Base-by-base conservation (phyloP, 2,113 vertebrate genomes). In the Vicugna pacos region DNA sequence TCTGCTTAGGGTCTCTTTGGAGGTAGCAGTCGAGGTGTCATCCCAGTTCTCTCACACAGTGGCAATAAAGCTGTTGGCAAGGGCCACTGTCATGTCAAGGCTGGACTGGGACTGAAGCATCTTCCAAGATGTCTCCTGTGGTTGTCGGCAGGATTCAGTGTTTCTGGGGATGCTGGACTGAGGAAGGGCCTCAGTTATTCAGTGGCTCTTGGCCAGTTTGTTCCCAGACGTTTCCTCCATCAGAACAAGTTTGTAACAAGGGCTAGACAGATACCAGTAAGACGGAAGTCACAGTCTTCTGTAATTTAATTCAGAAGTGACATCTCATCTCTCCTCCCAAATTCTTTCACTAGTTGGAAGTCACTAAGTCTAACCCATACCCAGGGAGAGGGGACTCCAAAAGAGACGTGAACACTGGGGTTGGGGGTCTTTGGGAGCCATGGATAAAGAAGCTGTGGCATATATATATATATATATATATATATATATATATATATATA, bases 371-470 rank as follows among this genome's bases (percentile, higher is more conserved):
- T 32, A 13, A 5, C 6, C 22, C 1, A 3, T 19, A 42, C 16
- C 14, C 9, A 7, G 6, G 13, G 70, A 1, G 4, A 67, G 7
- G 11, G 35, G 32, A 46, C 48, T 75, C 69, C 73, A 42, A 8
- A 19, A 11, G n/a, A 42, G n/a, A 30, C 0, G 0, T 19, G 20
- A 30, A 17, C 24, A 1, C 3, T 3, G 8, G 2, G 4, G 9
- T 4, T 12, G 14, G 24, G 28, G 0, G 4, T 2, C 26, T 72
- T 22, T 13, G n/a, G 60, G 19, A 67, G 32, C 10, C 79, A 5
- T 0, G 13, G 38, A 42, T 42, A 42, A 42, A 42, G 38, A 42
- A 42, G 38, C 38, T 42, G 38, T 42, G 4, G 38, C 38, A 42
- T 42, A 42, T 42, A 42, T 42, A 42, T 42, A 38, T 38, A 38